Conservation (phyloP, 2,888 invertebrate species). For the Thymelicus lineola region DNA sequence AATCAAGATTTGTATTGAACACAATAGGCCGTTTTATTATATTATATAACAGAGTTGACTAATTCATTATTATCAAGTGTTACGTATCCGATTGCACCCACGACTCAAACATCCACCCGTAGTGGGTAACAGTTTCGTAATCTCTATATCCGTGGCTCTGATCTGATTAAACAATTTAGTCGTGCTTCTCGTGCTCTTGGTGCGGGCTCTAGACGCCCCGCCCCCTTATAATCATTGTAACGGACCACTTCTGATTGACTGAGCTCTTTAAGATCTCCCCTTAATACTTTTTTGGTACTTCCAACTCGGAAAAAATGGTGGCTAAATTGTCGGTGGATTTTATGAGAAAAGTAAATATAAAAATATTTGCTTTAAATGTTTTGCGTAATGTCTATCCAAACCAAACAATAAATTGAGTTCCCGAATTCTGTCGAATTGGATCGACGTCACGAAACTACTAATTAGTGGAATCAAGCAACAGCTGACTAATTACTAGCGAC, state of each 20-base stretch:
- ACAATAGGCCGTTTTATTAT: slow-evolving; percentile 11
- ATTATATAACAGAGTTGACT: slow-evolving; percentile 13
- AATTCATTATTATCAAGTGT: slow-evolving; percentile 14
- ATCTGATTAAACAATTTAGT: slow-evolving; percentile 52
- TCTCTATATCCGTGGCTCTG: slow-evolving; percentile 45
- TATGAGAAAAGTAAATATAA: not conserved
- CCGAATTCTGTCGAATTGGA: not conserved
- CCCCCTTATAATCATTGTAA: slow-evolving; percentile 36
- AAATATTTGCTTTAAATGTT: not conserved
- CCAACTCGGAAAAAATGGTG: too few species aligned
- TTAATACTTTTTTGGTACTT: not conserved
- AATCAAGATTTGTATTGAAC: slow-evolving; percentile 21
- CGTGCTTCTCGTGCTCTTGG: slow-evolving; percentile 10
- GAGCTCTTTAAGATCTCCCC: slow-evolving; percentile 2
- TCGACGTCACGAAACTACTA: slow-evolving; percentile 12
- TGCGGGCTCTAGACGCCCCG: slow-evolving; percentile 33
- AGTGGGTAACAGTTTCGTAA: slow-evolving; percentile 34
- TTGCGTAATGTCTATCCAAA: not conserved
- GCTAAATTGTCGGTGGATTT: not conserved
- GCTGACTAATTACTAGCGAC: slow-evolving; percentile 28
- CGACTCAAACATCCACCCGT: slow-evolving; percentile 19
- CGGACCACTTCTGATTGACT: slow-evolving; percentile 34
- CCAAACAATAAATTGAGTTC: not conserved
- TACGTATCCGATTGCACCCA: slow-evolving; percentile 30
- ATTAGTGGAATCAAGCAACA: slow-evolving; percentile 18